Evolutionary conservation across 2,113 vertebrate genomes (phyloP).

Genomic region (Oostethus manadensis): DNA sequence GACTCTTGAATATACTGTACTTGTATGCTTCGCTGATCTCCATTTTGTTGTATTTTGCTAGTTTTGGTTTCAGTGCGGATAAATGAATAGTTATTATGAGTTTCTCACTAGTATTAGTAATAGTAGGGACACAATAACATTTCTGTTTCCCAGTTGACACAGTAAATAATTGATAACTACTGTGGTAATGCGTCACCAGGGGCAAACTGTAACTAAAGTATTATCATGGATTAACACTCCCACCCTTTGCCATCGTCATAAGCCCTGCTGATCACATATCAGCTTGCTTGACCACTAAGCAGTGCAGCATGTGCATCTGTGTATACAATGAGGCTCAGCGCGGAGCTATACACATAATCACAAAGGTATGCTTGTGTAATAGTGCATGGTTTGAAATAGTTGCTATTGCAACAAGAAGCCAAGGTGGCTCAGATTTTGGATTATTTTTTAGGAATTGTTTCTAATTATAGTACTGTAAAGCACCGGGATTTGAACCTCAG

Average conservation of each 20-base stretch:
- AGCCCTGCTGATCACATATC: constrained; percentile 33
- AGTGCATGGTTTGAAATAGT: constrained; percentile 22
- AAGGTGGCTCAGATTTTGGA: neutral
- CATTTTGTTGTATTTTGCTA: too few relatives aligned
- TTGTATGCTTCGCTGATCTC: too few relatives aligned
- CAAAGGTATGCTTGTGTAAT: constrained; percentile 12
- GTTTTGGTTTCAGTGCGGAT: too few relatives aligned
- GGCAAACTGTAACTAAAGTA: constrained; percentile 41
- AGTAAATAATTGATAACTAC: too few relatives aligned
- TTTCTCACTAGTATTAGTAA: too few relatives aligned
- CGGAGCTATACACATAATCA: constrained; percentile 26
- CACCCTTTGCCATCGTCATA: constrained; percentile 32
- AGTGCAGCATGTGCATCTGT: constrained; percentile 14
- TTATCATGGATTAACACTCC: constrained; percentile 58
- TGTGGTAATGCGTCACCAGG: constrained; percentile 38
- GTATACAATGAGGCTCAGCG: constrained; percentile 10
- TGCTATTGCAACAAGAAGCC: constrained; percentile 14
- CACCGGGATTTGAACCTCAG: neutral
- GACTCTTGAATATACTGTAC: too few relatives aligned
- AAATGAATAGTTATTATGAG: too few relatives aligned
- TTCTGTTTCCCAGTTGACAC: too few relatives aligned
- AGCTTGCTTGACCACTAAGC: constrained; percentile 35
- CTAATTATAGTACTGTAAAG: neutral
- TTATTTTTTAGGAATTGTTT: constrained; percentile 4
- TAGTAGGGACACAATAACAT: too few relatives aligned